Evolutionary conservation across 2,888 invertebrate species (phyloP).

Genomic region (Zele albiditarsus): DNA sequence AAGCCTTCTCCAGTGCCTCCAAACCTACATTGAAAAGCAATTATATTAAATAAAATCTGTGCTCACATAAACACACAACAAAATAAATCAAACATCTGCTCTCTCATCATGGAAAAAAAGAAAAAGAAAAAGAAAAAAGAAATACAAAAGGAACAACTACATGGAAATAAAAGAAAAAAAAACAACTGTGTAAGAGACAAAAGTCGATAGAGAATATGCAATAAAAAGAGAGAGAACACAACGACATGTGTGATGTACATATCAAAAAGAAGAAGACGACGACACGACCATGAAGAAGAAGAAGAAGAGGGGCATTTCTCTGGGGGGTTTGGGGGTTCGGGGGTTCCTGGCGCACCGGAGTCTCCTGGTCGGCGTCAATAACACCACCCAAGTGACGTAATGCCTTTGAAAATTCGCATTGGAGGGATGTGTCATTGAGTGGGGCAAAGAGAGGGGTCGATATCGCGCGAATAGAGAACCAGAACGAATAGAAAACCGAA

Average conservation of each 20-base stretch:
- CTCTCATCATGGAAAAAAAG: background rate
- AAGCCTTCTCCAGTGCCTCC: slow-evolving; percentile 93
- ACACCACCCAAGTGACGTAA: slow-evolving; percentile 65
- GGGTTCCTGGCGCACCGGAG: slow-evolving; percentile 29
- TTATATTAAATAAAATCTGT: background rate
- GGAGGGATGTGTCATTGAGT: slow-evolving; percentile 70
- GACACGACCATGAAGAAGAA: background rate
- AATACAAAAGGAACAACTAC: background rate
- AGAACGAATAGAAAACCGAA: slow-evolving; percentile 24
- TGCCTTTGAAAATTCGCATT: slow-evolving; percentile 66
- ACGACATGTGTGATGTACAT: background rate
- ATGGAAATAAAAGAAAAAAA: background rate
- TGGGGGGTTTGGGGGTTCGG: background rate
- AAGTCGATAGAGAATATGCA: background rate
- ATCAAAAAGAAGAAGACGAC: background rate
- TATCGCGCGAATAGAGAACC: slow-evolving; percentile 46
- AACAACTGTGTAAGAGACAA: background rate
- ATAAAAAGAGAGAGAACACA: background rate
- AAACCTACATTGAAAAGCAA: slow-evolving; percentile 77
- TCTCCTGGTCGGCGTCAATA: slow-evolving; percentile 43
- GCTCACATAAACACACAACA: slow-evolving; percentile 29
- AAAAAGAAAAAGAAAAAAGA: background rate
- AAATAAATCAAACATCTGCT: slow-evolving; percentile 53
- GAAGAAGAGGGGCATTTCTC: background rate
- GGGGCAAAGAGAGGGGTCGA: slow-evolving; percentile 62